A percentile compares a stretch with the other conserved stretches of the same genome.
phyloP scores from a whole-genome alignment of 1,140 invertebrate species.

The Drosophila arawakana region DNA sequence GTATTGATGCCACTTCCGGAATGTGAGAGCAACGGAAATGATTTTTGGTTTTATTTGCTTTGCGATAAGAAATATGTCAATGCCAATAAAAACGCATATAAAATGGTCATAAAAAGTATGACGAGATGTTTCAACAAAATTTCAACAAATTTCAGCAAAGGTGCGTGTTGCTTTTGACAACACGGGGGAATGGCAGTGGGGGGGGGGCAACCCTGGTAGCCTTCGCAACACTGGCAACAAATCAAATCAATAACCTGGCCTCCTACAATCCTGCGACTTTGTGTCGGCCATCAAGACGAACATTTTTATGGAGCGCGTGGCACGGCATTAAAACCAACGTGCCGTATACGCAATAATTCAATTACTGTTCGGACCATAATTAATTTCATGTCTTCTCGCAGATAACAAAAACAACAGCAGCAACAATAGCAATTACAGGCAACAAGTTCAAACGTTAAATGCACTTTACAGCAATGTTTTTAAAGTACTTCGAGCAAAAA shows the following conservation, averaged over 20 bases:
- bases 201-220: neutral
- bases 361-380: conserved; percentile 49
- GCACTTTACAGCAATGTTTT: conserved; percentile 1
- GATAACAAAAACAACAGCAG: neutral
- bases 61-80: conserved; percentile 62
- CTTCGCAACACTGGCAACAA: conserved; percentile 20
- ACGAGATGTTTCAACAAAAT: conserved; percentile 39
- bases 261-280: conserved; percentile 10
- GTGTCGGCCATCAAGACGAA: conserved; percentile 17
- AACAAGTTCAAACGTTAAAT: neutral
- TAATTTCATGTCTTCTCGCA: conserved; percentile 28
- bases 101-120: conserved; percentile 59
- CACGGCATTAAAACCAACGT: conserved; percentile 50
- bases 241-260: conserved; percentile 61
- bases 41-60: conserved; percentile 56
- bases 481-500: neutral
- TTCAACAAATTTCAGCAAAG: conserved; percentile 42
- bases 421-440: neutral
- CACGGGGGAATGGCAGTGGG: neutral
- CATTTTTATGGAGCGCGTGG: conserved; percentile 58
- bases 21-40: conserved; percentile 45
- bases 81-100: conserved; percentile 62
- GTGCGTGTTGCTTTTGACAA: conserved; percentile 31
- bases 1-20: conserved; percentile 27
- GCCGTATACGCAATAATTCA: conserved; percentile 64